A percentile compares a stretch with the other conserved stretches of the same genome.
Conservation (phyloP, 1,140 invertebrate species). For the Aphis gossypii region DNA sequence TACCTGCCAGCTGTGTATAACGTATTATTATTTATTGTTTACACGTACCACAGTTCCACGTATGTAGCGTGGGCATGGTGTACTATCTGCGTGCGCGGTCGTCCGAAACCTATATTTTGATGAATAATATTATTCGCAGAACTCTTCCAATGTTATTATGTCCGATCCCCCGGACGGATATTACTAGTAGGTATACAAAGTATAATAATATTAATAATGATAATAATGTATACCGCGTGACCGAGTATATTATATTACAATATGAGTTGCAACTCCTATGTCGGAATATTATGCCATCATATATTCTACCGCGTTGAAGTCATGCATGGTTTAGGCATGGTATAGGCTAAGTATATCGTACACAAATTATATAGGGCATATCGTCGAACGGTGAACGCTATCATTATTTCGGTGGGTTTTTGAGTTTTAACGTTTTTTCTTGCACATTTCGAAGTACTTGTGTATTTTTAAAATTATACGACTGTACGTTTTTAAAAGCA, state of each 20-base stretch:
- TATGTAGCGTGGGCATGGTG: not conserved
- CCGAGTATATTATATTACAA: not conserved
- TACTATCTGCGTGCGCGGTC: not conserved
- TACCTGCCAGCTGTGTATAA: not conserved
- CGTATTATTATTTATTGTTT: conserved; percentile 12
- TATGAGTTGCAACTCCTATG: not conserved
- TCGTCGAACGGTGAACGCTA: not conserved
- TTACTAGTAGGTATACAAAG: not conserved
- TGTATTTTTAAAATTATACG: not conserved
- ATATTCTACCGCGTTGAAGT: not conserved
- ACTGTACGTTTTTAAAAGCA: not conserved
- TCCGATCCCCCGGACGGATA: conserved; percentile 2
- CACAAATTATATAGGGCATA: not conserved
- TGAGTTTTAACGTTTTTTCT: not conserved
- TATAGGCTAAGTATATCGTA: not conserved
- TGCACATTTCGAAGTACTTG: not conserved
- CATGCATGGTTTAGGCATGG: not conserved
- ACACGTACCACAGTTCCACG: not conserved
- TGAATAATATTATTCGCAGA: not conserved
- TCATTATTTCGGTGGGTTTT: not conserved
- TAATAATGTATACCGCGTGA: not conserved
- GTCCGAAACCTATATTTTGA: conserved; percentile 24
- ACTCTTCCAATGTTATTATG: conserved; percentile 1
- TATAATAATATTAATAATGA: not conserved
- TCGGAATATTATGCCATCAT: not conserved